These are phyloP conservation scores for Proteles cristata DNA, from an alignment of 2,113 vertebrate genomes.

Conservation along the genomic window DNA sequence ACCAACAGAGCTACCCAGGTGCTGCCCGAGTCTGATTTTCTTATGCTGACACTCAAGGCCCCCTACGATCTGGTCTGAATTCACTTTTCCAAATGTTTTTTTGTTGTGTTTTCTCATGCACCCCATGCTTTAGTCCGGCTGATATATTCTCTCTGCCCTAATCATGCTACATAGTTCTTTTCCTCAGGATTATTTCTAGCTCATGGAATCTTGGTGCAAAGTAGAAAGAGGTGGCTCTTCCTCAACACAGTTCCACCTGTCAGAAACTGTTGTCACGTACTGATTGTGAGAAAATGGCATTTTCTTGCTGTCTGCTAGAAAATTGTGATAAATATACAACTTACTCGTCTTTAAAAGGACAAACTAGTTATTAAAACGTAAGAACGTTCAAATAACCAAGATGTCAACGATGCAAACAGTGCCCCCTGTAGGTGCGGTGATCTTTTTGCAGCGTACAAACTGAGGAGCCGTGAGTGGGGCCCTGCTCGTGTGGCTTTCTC, in stretches of 20 bases:
- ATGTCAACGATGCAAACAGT: background rate
- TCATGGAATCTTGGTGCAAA: slow-evolving; percentile 3
- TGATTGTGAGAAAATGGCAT: background rate
- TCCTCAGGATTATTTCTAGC: background rate
- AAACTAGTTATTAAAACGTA: background rate
- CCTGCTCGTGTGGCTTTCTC: background rate
- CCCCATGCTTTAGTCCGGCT: background rate
- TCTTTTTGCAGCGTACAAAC: background rate
- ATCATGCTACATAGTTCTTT: background rate
- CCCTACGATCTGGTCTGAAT: background rate
- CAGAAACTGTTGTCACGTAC: background rate
- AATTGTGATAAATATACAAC: background rate
- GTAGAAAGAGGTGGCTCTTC: background rate
- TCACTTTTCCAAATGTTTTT: background rate
- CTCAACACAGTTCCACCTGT: background rate
- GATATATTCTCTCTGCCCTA: background rate
- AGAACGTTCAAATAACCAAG: background rate
- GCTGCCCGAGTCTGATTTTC: background rate
- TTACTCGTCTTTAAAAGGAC: background rate
- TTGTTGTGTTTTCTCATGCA: background rate
- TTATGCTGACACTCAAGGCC: background rate
- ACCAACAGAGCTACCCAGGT: no score
- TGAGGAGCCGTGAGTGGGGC: background rate
- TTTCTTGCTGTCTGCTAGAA: slow-evolving; percentile 32
- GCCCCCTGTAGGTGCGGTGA: background rate